Evolutionary conservation across 2,797 vertebrate genomes (phyloP).

Genomic region (Tangara arthus): DNA sequence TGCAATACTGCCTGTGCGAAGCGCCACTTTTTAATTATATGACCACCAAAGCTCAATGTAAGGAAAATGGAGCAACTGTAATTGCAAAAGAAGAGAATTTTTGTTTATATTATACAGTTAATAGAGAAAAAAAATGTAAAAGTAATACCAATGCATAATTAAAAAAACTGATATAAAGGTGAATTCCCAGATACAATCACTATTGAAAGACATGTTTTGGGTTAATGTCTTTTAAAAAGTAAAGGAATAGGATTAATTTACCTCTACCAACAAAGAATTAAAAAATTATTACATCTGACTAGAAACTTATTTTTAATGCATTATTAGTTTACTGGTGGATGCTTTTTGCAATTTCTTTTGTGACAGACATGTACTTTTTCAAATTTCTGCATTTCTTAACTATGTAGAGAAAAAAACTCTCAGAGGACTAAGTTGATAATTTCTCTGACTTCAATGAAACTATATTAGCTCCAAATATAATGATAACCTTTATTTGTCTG

Average conservation of each 20-base stretch:
- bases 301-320: background rate
- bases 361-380: background rate
- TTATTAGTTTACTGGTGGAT: background rate
- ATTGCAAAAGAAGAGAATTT: constrained; percentile 31
- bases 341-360: background rate
- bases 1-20: constrained; percentile 54
- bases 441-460: background rate
- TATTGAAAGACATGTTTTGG: background rate
- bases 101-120: background rate
- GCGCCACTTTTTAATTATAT: constrained; percentile 68
- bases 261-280: background rate
- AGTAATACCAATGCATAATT: background rate
- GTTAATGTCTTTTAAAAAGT: background rate
- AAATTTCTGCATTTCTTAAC: background rate
- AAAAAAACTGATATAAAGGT: background rate
- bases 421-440: background rate
- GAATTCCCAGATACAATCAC: background rate
- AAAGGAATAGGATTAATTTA: background rate
- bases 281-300: background rate
- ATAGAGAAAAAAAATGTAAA: constrained; percentile 29
- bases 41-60: constrained; percentile 12
- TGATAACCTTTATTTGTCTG: background rate
- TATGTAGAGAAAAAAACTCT: background rate
- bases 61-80: constrained; percentile 18
- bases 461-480: background rate